These are phyloP conservation scores for Lycocerus yunnanus DNA, from an alignment of 2,888 invertebrate species.

Conservation along the genomic window DNA sequence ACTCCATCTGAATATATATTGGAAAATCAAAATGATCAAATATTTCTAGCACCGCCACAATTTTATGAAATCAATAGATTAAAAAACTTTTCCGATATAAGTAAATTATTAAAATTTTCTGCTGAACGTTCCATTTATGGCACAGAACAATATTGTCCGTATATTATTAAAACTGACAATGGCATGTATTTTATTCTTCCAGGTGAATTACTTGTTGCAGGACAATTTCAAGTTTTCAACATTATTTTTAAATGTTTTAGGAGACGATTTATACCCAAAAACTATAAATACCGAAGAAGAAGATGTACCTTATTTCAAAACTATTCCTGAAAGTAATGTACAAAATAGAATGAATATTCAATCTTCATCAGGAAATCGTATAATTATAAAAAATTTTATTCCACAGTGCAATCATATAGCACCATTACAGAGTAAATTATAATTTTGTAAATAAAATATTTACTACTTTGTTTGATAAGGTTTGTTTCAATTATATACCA, in stretches of 20 bases:
- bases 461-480: too few species aligned
- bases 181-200: conserved; percentile 41
- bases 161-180: conserved; percentile 43
- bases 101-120: conserved; percentile 65
- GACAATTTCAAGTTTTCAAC: not conserved
- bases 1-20: conserved; percentile 60
- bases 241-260: conserved; percentile 49
- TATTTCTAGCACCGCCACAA: conserved; percentile 74
- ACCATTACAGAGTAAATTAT: conserved; percentile 32
- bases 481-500: too few species aligned
- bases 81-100: conserved; percentile 60
- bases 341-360: conserved; percentile 41
- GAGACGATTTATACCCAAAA: conserved; percentile 59
- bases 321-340: conserved; percentile 45
- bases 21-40: conserved; percentile 51
- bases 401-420: conserved; percentile 41
- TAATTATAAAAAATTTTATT: conserved; percentile 38
- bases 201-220: conserved; percentile 34
- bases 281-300: conserved; percentile 45
- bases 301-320: conserved; percentile 43
- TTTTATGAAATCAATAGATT: conserved; percentile 73
- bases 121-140: conserved; percentile 61
- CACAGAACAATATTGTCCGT: conserved; percentile 53
- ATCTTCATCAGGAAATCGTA: conserved; percentile 28
- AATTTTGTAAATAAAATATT: not conserved